Conservation (phyloP, 2,113 vertebrate species). For the Rhinogobius similis region DNA sequence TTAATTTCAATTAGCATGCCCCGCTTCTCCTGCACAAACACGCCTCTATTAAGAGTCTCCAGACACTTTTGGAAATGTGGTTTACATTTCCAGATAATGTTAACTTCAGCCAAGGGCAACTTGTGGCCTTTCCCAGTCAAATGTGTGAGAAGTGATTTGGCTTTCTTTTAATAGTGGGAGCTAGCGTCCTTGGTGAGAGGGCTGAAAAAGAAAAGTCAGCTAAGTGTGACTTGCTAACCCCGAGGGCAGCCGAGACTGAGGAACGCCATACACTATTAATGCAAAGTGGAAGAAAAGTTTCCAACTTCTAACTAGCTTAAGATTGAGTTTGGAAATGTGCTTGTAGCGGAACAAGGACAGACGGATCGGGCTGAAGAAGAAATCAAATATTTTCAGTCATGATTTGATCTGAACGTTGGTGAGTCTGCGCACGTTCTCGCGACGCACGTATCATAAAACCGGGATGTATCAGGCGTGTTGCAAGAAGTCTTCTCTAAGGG, state of each 20-base stretch:
- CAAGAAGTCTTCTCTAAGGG: slow-evolving; percentile 50
- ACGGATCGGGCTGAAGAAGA: slow-evolving; percentile 10
- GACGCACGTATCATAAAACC: slow-evolving; percentile 44
- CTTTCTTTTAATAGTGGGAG: slow-evolving; percentile 32
- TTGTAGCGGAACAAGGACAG: slow-evolving; percentile 7
- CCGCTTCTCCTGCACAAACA: not conserved
- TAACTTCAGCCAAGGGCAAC: slow-evolving; percentile 62
- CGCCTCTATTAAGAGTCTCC: slow-evolving; percentile 42
- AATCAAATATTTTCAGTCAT: slow-evolving; percentile 20
- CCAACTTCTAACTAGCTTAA: slow-evolving; percentile 5
- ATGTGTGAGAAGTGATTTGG: slow-evolving; percentile 46
- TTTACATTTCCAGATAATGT: slow-evolving; percentile 65
- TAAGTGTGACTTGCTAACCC: slow-evolving; percentile 55
- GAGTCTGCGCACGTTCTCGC: slow-evolving; percentile 36
- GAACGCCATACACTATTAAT: slow-evolving; percentile 29
- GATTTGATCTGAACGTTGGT: slow-evolving; percentile 9
- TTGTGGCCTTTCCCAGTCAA: slow-evolving; percentile 54
- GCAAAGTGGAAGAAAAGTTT: not conserved
- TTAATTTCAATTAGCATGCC: not conserved
- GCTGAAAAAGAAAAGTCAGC: slow-evolving; percentile 14
- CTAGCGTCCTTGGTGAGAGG: slow-evolving; percentile 43
- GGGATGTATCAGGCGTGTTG: slow-evolving; percentile 57
- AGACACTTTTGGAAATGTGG: slow-evolving; percentile 52
- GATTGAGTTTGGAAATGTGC: slow-evolving; percentile 18
- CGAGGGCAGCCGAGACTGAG: slow-evolving; percentile 41